Conservation (phyloP, 2,113 vertebrate genomes). For the Melozone crissalis region DNA sequence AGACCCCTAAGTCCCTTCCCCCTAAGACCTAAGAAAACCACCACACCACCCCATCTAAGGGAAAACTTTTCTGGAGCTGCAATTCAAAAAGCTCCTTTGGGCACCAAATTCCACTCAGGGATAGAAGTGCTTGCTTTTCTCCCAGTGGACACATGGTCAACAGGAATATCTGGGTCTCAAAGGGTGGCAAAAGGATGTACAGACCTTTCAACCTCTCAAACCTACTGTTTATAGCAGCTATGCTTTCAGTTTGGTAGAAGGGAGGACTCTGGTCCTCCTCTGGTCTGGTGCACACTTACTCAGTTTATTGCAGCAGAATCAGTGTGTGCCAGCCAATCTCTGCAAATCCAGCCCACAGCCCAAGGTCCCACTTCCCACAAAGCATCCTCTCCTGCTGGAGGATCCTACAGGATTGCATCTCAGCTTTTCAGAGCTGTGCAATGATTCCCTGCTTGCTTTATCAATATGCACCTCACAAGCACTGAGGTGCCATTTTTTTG, state of each 20-base stretch:
- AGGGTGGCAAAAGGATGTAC: background rate
- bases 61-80: background rate
- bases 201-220: background rate
- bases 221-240: background rate
- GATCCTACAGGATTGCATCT: background rate
- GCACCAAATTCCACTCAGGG: background rate
- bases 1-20: no score
- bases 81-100: background rate
- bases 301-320: background rate
- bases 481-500: background rate
- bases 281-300: background rate
- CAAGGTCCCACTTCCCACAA: background rate
- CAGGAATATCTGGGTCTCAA: background rate
- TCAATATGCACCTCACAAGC: background rate
- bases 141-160: rapidly evolving
- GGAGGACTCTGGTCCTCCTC: background rate
- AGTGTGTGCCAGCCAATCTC: background rate
- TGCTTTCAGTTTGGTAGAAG: background rate
- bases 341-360: background rate
- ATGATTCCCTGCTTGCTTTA: background rate
- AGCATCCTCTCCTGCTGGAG: background rate
- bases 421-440: background rate
- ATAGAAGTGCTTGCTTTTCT: background rate
- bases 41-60: background rate
- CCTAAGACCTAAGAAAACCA: no score